Evolutionary conservation across 2,113 vertebrate species (phyloP).

Genomic region (Stegastes partitus): DNA sequence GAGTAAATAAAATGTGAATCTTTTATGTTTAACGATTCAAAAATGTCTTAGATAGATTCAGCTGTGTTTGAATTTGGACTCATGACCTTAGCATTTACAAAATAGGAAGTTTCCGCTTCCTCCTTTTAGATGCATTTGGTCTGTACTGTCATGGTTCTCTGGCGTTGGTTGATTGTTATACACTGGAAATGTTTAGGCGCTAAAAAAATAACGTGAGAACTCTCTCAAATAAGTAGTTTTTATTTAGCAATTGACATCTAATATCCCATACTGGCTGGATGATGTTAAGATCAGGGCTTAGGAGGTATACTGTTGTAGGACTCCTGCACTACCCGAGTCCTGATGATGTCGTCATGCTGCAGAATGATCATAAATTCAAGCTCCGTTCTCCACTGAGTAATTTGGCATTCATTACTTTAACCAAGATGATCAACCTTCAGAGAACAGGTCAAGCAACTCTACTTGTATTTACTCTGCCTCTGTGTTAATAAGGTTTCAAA

Average conservation of each 20-base stretch:
- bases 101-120: constrained; percentile 9
- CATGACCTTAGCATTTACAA: not conserved
- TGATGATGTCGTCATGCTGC: not conserved
- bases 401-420: not conserved
- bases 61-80: not conserved
- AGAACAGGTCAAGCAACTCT: constrained; percentile 30
- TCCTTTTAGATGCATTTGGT: not conserved
- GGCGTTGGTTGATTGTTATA: not conserved
- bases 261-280: not conserved
- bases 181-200: not conserved
- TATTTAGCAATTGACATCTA: not conserved
- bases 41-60: not conserved
- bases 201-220: not conserved
- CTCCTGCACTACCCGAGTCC: not conserved
- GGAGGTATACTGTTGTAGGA: not conserved
- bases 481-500: constrained; percentile 2
- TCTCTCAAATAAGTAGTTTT: not conserved
- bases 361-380: not conserved
- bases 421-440: not conserved
- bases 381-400: not conserved
- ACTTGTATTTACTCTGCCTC: constrained; percentile 18
- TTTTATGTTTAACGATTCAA: not conserved
- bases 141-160: not conserved
- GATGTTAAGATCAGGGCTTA: not conserved
- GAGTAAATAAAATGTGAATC: too few species aligned